Percentiles rank a stretch among this genome's conserved stretches.
Conservation (phyloP, 2,797 vertebrate species). For the Pseudochirops corinnae region DNA sequence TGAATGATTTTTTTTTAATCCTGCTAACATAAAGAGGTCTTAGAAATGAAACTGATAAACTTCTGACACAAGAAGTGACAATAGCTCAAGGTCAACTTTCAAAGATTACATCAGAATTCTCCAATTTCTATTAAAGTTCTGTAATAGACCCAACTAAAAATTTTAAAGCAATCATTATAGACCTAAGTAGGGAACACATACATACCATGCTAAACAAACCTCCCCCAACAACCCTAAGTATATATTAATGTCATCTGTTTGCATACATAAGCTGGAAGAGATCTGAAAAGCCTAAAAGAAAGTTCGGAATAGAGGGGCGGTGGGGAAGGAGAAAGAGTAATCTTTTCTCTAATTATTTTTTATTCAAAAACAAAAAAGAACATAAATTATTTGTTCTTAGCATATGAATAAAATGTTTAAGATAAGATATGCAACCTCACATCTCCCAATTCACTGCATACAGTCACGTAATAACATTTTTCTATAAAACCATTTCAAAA, state of each 20-base stretch:
- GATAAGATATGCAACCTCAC: conserved; percentile 27
- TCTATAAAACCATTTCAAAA: background rate
- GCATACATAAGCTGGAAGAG: conserved; percentile 65
- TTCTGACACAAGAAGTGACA: background rate
- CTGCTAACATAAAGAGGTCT: background rate
- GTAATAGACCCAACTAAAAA: background rate
- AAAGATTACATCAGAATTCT: background rate
- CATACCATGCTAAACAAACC: background rate
- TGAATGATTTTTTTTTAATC: background rate
- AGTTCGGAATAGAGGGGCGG: too few relatives aligned
- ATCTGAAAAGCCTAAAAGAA: conserved; percentile 35
- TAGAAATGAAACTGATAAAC: background rate
- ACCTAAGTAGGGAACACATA: background rate
- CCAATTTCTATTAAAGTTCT: background rate
- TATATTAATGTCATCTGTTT: background rate
- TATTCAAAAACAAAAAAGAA: too few relatives aligned
- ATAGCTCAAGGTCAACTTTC: background rate
- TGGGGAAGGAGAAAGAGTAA: background rate
- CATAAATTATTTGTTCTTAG: background rate
- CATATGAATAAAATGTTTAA: conserved; percentile 44
- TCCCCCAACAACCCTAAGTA: background rate
- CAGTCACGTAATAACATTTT: background rate
- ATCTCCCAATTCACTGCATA: conserved; percentile 8
- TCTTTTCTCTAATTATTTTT: background rate
- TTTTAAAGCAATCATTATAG: background rate